Base-by-base conservation (phyloP, 1,140 invertebrate species). In the Heliconius congener region DNA sequence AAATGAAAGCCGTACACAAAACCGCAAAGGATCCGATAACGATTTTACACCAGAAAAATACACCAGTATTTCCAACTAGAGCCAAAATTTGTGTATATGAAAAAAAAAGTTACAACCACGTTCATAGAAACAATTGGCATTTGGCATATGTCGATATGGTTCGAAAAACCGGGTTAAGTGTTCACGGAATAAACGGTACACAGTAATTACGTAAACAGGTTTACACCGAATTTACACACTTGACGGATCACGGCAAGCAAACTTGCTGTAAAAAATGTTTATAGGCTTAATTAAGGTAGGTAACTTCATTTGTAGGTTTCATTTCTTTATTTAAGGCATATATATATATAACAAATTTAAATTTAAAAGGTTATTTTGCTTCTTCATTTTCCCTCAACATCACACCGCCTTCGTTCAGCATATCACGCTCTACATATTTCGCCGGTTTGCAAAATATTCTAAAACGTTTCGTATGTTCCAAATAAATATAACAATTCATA, bases 191-290 rank as follows among this genome's bases (percentile, higher is more conserved):
- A 83, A 84, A 85, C 83, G 83, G 84, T 87, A 87, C 55, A 71
- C 71, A 71, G 81, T 82, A 87, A 88, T 88, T 87, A 88, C 84
- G 80, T 86, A 84, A 87, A 88, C 84, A 78, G 81, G 82, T 85
- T 84, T 84, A 83, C 80, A 80, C 82, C 76, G 60, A 79, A 79
- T 72, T 46, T 46, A 46, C 13, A 46, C 66, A 66, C 39, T 52
- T 57, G 71, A 16, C 46, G 73, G 73, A 46, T 82, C 75, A 82
- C 70, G 73, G 60, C 70, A 52, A 74, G 39, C 16, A 52, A 30
- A 42, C 46, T 46, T 27, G 23, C 13, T 30, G 9, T 66, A 27
- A 66, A 66, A 66, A 19, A 57, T 27, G 27, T 66, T 4, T 66
- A 16, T 66, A 30, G 60, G 8, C 27, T 27, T 66, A 66, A 6